Base-by-base conservation (phyloP, 2,797 vertebrate genomes). In the Percopsis omiscomaycus region DNA sequence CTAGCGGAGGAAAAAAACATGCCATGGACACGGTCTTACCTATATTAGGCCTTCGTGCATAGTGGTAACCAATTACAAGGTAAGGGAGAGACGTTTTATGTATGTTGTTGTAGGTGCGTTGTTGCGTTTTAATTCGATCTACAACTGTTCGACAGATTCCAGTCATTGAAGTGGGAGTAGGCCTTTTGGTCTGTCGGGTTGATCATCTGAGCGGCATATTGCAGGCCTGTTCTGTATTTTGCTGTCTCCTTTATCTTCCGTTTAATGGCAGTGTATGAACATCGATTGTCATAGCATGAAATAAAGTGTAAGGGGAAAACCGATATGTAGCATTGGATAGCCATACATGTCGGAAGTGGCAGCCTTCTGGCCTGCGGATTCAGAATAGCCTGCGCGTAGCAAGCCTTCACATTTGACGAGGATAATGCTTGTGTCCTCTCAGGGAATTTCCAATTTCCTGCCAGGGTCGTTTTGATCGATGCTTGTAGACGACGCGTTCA, bases 11-110 rank as follows among this genome's bases (percentile, higher is more conserved):
- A 52, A 68, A 81, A 72, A 65, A 75, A 42, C 50, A 61, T 78
- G 84, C 61, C 66, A 94, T 94, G 95, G 92, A 91, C 88, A 79
- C 83, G 73, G n/a, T 55, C 86, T 65, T 78, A 59, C 75, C 44
- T 59, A 61, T 62, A 77, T 74, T 86, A 78, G 84, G 77, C 80
- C 71, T 71, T 73, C 71, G 63, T 80, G 68, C 76, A 79, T 82
- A 80, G 80, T 73, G 80, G 73, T 32, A 42, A 78, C 68, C 81
- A 73, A 87, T 82, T 50, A 61, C 82, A 86, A 80, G 94, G 94
- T 95, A 86, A 95, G 93, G 45, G 64, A 11, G 5, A 1, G n/a
- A 32, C 9, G 29, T 32, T 10, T 0, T n/a, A 42, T 51, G 12
- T 27, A 12, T 6, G 13, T 27, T 9, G 15, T 51, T 15, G 48